Conservation (phyloP, 1,140 invertebrate species). For the Drosophila micromelanica region DNA sequence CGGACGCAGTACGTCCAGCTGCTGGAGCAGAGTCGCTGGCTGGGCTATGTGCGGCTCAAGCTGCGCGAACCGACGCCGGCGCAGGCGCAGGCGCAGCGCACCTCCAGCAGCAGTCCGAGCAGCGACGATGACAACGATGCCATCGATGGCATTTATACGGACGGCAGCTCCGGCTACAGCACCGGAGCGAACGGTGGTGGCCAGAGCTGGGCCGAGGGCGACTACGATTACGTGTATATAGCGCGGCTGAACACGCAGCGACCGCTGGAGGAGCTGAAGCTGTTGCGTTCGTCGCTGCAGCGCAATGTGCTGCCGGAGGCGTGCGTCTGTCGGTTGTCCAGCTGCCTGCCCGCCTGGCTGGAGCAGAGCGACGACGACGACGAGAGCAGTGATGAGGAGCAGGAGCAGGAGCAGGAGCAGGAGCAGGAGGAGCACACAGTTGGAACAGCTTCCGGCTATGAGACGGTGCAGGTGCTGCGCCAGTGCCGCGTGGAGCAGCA, state of each 20-base stretch:
- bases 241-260: conserved; percentile 66
- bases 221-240: conserved; percentile 78
- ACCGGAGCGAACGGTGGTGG: conserved; percentile 32
- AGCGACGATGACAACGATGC: conserved; percentile 9
- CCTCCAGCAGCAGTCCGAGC: conserved; percentile 8
- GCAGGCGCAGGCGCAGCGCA: neutral
- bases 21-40: conserved; percentile 72
- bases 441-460: conserved; percentile 60
- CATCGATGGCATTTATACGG: conserved; percentile 47
- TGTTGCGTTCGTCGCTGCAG: conserved; percentile 17
- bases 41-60: conserved; percentile 76
- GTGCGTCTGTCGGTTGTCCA: conserved; percentile 59
- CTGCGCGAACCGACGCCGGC: conserved; percentile 52
- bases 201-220: conserved; percentile 28
- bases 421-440: conserved; percentile 82
- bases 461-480: conserved; percentile 69
- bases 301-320: conserved; percentile 65
- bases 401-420: conserved; percentile 74
- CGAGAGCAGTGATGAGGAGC: conserved; percentile 52
- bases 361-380: conserved; percentile 80
- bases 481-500: conserved; percentile 83
- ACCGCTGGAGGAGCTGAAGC: conserved; percentile 59
- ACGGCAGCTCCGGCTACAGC: conserved; percentile 73
- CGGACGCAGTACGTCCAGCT: conserved; percentile 53
- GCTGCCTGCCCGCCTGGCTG: conserved; percentile 56